Conservation (phyloP, 2,797 vertebrate species). For the Sebastes itinus region DNA sequence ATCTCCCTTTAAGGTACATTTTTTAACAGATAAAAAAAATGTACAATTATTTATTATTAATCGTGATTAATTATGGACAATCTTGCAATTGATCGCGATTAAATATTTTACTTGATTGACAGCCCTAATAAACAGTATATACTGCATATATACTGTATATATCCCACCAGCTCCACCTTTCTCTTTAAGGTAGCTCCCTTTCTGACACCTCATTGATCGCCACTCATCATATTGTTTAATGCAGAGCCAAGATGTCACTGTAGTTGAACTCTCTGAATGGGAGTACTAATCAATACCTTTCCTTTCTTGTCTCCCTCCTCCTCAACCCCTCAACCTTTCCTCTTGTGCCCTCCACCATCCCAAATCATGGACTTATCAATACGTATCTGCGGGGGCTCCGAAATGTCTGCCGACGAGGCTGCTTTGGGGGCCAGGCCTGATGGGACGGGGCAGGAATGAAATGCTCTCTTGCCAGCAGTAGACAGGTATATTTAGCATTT, state of each 20-base stretch:
- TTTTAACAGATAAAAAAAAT: too few relatives aligned
- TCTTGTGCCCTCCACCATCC: slow-evolving; percentile 18
- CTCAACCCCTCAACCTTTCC: slow-evolving; percentile 16
- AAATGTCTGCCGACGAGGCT: slow-evolving; percentile 40
- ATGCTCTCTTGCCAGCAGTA: slow-evolving; percentile 18
- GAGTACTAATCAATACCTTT: slow-evolving; percentile 48
- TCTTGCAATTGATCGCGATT: too few relatives aligned
- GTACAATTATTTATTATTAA: too few relatives aligned
- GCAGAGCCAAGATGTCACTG: slow-evolving; percentile 33
- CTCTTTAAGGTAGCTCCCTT: slow-evolving; percentile 19
- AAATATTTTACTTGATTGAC: too few relatives aligned
- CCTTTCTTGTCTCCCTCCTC: slow-evolving; percentile 27
- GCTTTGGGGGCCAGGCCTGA: slow-evolving; percentile 14
- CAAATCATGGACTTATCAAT: slow-evolving; percentile 55
- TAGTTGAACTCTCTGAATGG: slow-evolving; percentile 36
- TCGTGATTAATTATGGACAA: too few relatives aligned
- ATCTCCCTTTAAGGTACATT: too few relatives aligned
- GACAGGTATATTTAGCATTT: slow-evolving; percentile 72
- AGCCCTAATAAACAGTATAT: background rate
- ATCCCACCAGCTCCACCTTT: background rate
- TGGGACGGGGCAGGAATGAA: slow-evolving; percentile 24
- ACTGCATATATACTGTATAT: background rate
- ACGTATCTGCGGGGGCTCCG: slow-evolving; percentile 44
- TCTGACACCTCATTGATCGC: slow-evolving; percentile 45
- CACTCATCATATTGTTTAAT: slow-evolving; percentile 54